phyloP scores from a whole-genome alignment of 1,140 invertebrate species.

The Gryllus bimaculatus region DNA sequence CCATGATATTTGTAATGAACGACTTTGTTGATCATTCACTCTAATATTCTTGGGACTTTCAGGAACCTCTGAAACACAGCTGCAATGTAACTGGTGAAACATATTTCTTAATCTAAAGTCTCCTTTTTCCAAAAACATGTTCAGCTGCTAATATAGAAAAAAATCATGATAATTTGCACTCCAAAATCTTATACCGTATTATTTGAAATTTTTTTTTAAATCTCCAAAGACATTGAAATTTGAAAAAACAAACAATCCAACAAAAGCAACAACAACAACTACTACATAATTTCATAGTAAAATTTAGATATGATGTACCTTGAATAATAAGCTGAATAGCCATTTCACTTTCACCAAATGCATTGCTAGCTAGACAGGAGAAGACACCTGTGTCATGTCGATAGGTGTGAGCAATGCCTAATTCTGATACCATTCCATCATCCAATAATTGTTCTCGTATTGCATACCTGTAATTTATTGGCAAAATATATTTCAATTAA shows the following conservation, averaged over 20 bases:
- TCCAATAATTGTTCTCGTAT: constrained; percentile 63
- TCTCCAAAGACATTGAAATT: too few species aligned
- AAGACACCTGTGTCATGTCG: constrained; percentile 81
- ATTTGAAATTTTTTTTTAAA: too few species aligned
- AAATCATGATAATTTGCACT: too few species aligned
- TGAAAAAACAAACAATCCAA: too few species aligned
- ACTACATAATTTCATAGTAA: not conserved
- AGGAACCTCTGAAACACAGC: constrained; percentile 54
- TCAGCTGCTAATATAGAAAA: too few species aligned
- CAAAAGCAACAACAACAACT: too few species aligned
- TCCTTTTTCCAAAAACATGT: too few species aligned
- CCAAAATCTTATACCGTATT: too few species aligned
- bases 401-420: constrained; percentile 72
- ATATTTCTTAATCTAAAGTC: not conserved
- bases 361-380: constrained; percentile 78
- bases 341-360: constrained; percentile 84
- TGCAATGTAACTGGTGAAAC: not conserved
- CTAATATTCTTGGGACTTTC: constrained; percentile 77
- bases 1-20: constrained; percentile 74
- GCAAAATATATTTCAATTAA: not conserved
- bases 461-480: constrained; percentile 43
- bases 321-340: constrained; percentile 83
- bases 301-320: constrained; percentile 41
- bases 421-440: constrained; percentile 73
- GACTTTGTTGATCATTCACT: constrained; percentile 69